Evolutionary conservation across 2,888 invertebrate species (phyloP).

Genomic region (Antheraea yamamai): DNA sequence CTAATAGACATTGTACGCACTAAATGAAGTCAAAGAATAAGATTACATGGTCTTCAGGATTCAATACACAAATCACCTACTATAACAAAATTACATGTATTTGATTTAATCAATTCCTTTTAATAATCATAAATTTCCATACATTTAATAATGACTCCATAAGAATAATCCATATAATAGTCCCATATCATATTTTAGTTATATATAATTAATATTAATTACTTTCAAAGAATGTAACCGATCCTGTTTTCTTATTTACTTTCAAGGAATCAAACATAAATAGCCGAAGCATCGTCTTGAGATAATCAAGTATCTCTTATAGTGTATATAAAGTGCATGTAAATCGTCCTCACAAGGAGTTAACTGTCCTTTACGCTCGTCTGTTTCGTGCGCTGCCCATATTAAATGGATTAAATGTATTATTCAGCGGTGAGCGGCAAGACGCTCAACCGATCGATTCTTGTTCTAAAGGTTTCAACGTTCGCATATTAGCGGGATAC

Average conservation of each 20-base stretch:
- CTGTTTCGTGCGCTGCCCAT: constrained; percentile 45
- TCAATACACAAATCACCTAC: neutral
- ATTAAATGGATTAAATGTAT: constrained; percentile 78
- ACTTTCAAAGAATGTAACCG: constrained; percentile 24
- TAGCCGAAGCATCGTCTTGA: constrained; percentile 19
- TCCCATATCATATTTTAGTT: neutral
- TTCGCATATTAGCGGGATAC: neutral
- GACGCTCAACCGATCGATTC: constrained; percentile 45
- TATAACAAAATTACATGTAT: neutral
- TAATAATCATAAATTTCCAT: neutral
- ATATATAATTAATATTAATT: neutral
- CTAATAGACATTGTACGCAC: neutral
- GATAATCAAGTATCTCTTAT: constrained; percentile 34
- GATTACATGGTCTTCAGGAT: neutral
- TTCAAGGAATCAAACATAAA: neutral
- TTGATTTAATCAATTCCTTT: too few species aligned
- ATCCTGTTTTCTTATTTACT: constrained; percentile 33
- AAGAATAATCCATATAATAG: too few species aligned
- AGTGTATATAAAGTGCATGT: constrained; percentile 40
- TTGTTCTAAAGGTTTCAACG: constrained; percentile 24
- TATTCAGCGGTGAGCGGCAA: constrained; percentile 60
- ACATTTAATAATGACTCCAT: neutral
- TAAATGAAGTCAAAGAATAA: neutral
- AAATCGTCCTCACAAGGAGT: constrained; percentile 42
- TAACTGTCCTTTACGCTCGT: constrained; percentile 44